Evolutionary conservation across 2,113 vertebrate genomes (phyloP).

Genomic region (Callionymus lyra): DNA sequence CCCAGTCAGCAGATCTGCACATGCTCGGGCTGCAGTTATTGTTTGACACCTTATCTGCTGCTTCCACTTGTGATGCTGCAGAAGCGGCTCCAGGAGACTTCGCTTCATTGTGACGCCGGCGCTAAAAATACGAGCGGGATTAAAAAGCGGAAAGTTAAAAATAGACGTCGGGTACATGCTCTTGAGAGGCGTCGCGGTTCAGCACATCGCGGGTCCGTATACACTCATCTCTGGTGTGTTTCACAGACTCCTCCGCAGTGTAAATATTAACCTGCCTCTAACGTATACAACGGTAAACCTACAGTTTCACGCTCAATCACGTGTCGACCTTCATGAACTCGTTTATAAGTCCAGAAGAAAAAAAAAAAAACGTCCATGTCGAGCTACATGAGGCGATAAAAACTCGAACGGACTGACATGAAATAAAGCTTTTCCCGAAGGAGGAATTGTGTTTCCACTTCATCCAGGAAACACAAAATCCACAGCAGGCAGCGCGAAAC

Average conservation of each 20-base stretch:
- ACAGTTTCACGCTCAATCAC: conserved; percentile 10
- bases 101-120: too few species aligned
- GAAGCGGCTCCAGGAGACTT: background rate
- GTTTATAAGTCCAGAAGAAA: conserved; percentile 9
- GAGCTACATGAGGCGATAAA: too few species aligned
- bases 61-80: conserved; percentile 10
- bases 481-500: too few species aligned
- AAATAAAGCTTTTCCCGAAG: too few species aligned
- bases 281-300: conserved; percentile 29
- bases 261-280: conserved; percentile 35
- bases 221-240: conserved; percentile 16
- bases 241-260: conserved; percentile 14
- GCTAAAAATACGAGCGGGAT: background rate
- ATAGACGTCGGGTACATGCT: too few species aligned
- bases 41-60: conserved; percentile 22
- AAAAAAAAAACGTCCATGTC: too few species aligned
- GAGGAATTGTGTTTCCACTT: too few species aligned
- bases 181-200: too few species aligned
- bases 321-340: conserved; percentile 14
- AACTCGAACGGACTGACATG: too few species aligned
- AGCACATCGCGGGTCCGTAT: conserved; percentile 9
- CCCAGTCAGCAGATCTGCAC: background rate
- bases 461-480: conserved; percentile 12
- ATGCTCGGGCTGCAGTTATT: conserved; percentile 9
- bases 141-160: too few species aligned